These are phyloP conservation scores for Tromatobia lineatoria DNA, from an alignment of 2,888 invertebrate genomes.

Conservation along the genomic window DNA sequence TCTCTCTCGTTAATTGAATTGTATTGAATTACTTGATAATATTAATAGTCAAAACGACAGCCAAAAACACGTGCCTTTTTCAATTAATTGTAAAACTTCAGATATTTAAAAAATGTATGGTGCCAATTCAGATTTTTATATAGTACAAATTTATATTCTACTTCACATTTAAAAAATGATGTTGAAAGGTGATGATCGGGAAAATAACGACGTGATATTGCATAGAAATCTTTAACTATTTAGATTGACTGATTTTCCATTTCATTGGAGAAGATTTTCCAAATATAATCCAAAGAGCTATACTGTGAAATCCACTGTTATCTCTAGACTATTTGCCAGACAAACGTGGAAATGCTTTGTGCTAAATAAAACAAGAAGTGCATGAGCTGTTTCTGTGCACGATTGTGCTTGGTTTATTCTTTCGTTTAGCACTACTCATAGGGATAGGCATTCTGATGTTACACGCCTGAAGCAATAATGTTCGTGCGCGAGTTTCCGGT, in stretches of 20 bases:
- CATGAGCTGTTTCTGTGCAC: slow-evolving; percentile 16
- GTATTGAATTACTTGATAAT: background rate
- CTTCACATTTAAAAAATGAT: background rate
- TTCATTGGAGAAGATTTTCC: background rate
- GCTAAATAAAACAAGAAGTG: slow-evolving; percentile 8
- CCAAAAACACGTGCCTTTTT: background rate
- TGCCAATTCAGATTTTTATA: background rate
- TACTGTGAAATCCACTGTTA: background rate
- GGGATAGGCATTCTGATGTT: slow-evolving; percentile 7
- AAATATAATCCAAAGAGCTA: slow-evolving; percentile 9
- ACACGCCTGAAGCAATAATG: slow-evolving; percentile 25
- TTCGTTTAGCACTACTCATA: slow-evolving; percentile 24
- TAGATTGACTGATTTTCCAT: background rate
- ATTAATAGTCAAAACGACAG: background rate
- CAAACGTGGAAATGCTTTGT: slow-evolving; percentile 26
- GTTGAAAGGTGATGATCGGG: background rate
- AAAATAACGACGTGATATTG: background rate
- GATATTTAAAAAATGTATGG: background rate
- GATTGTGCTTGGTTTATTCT: slow-evolving; percentile 43
- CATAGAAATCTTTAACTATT: background rate
- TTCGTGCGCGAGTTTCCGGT: slow-evolving; percentile 23
- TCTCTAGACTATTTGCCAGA: background rate
- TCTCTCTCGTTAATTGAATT: too few relatives aligned
- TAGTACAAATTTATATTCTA: background rate
- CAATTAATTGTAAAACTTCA: background rate